Conservation (phyloP, 2,888 invertebrate species). For the Heliconius charithonia region DNA sequence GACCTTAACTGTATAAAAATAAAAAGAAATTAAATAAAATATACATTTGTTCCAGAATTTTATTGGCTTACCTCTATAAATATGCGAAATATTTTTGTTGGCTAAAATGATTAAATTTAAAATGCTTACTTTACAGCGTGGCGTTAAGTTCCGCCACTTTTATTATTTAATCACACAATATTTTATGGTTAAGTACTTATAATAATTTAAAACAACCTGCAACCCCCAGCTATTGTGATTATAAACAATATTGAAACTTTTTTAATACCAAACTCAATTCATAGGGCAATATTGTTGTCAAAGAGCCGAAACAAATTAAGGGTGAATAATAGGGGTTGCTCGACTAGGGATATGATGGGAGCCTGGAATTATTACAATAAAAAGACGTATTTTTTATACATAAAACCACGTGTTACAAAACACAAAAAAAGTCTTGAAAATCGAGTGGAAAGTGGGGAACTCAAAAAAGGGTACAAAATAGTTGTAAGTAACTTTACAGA, state of each 20-base stretch:
- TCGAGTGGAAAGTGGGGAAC: no score
- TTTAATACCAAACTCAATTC: conserved; percentile 35
- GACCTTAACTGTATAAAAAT: no score
- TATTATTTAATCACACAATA: background rate
- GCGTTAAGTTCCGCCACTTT: background rate
- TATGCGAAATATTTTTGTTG: no score
- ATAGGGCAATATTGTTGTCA: conserved; percentile 36
- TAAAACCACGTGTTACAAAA: no score
- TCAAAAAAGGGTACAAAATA: no score
- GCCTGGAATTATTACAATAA: background rate
- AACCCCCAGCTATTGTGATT: background rate
- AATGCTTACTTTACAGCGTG: background rate
- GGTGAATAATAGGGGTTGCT: conserved; percentile 13
- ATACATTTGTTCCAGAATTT: no score
- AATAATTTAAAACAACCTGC: background rate
- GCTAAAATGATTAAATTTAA: no score
- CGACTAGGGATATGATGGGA: background rate
- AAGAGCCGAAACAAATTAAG: conserved; percentile 25
- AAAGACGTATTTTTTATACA: background rate
- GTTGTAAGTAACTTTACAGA: no score
- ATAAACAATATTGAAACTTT: conserved; percentile 33
- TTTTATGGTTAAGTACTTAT: background rate
- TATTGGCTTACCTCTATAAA: no score
- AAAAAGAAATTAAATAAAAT: no score
- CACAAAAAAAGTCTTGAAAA: no score